Base-by-base conservation (phyloP, 2,113 vertebrate genomes). In the Melozone crissalis region DNA sequence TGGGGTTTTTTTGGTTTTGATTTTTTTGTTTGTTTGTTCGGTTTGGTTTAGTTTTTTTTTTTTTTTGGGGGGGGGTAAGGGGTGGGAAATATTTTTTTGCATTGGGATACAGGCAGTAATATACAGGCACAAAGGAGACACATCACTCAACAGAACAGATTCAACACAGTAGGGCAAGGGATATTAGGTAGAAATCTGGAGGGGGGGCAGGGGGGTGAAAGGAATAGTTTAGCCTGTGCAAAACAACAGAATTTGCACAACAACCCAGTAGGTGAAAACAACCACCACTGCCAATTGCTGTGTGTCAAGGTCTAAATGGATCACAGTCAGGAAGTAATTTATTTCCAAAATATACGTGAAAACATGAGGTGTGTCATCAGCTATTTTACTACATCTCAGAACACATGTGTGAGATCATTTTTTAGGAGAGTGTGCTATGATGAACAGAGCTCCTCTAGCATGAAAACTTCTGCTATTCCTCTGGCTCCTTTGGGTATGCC, bases 181-280 rank as follows among this genome's bases (percentile, higher is more conserved):
- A 26, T 55, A 11, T 44, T 47, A 69, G 51, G 57, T 12, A 86
- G 18, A 87, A 84, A 89, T n/a, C 8, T 47, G 39, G 23, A 41
- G 13, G 30, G 18, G 1, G 2, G 18, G 20, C 1, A 1, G 16
- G 30, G 13, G 0, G 7, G 41, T 43, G 41, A 85, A 27, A 22
- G 15, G 33, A 33, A 74, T 37, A 67, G 21, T 17, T 77, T 31
- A 84, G 27, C 46, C 37, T 5, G 1, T 73, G 62, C 21, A 37
- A 67, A 88, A 77, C 47, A 89, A 39, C 35, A 79, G 57, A 44
- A 58, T 89, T 73, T 73, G 15, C 26, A 91, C 52, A 33, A 44
- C n/a, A 87, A 59, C 28, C 11, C 18, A 33, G 41, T 8, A 74
- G 43, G 67, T 72, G 57, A 87, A 84, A 94, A 65, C 55, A 89